Percentiles rank a stretch among this genome's conserved stretches.
Evolutionary conservation across 1,140 invertebrate species (phyloP).

Genomic region (Drosophila yakuba): DNA sequence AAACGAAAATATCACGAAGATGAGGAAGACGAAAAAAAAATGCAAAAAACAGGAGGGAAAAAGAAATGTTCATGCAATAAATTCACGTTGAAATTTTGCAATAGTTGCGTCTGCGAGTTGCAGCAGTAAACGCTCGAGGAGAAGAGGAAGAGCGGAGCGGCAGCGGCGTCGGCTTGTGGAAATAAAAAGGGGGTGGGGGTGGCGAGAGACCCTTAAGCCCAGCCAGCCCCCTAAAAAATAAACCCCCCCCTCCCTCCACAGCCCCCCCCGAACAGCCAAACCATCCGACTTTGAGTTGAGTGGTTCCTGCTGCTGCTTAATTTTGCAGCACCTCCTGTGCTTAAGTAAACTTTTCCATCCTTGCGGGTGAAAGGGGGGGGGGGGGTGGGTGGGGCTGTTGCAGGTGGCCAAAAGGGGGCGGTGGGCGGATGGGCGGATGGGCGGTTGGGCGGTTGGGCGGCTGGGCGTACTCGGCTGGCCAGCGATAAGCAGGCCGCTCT

Average conservation of each 20-base stretch:
- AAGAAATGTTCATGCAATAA: slow-evolving; percentile 69
- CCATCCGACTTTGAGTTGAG: slow-evolving; percentile 37
- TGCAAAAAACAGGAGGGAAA: slow-evolving; percentile 42
- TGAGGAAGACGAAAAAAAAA: slow-evolving; percentile 40
- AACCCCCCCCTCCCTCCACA: neutral
- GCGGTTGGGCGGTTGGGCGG: neutral
- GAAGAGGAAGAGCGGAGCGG: slow-evolving; percentile 13
- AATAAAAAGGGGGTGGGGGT: slow-evolving; percentile 50
- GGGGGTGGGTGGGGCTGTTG: neutral
- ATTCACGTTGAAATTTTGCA: slow-evolving; percentile 76
- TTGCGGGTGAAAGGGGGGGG: no score
- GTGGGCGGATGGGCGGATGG: neutral
- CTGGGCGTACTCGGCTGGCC: slow-evolving; percentile 23
- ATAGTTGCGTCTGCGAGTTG: slow-evolving; percentile 67
- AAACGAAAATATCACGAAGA: slow-evolving; percentile 56
- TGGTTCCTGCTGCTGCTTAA: slow-evolving; percentile 60
- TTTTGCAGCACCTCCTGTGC: slow-evolving; percentile 59
- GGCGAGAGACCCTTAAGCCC: neutral
- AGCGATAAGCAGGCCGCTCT: slow-evolving; percentile 55
- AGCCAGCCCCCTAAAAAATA: neutral
- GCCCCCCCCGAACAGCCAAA: no score
- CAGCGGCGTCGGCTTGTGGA: slow-evolving; percentile 22
- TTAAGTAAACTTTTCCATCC: slow-evolving; percentile 55
- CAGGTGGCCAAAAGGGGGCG: neutral
- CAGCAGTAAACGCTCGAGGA: slow-evolving; percentile 41